These are phyloP conservation scores for Homarus americanus DNA, from an alignment of 1,140 invertebrate species.

Conservation along the genomic window DNA sequence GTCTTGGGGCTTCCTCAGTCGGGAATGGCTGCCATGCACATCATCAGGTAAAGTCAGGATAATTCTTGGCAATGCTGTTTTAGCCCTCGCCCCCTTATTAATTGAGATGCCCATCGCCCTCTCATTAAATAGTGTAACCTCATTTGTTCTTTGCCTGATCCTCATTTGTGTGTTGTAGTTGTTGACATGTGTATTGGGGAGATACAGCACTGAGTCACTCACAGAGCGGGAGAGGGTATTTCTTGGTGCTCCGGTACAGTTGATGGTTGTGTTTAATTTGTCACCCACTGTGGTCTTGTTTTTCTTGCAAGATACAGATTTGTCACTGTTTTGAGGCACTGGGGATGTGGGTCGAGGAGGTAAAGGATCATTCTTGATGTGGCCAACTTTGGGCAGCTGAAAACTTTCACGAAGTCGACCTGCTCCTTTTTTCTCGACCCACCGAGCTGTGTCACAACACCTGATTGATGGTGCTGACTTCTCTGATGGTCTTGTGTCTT, in stretches of 20 bases:
- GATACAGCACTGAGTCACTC: conserved; percentile 12
- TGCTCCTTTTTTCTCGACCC: neutral
- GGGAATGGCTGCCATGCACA: no score
- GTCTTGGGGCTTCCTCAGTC: no score
- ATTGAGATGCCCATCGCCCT: neutral
- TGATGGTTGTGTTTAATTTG: neutral
- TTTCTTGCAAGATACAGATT: neutral
- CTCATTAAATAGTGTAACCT: conserved; percentile 18
- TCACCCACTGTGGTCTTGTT: neutral
- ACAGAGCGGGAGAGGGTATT: neutral
- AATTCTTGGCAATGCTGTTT: conserved; percentile 5
- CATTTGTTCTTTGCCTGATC: neutral
- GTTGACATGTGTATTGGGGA: neutral
- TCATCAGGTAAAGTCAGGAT: neutral
- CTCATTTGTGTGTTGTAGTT: neutral
- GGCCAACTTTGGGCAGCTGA: neutral
- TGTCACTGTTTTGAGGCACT: neutral
- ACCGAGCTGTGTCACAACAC: neutral
- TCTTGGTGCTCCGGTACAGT: neutral
- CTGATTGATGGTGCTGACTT: neutral
- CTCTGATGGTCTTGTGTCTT: neutral
- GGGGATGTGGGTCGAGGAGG: neutral
- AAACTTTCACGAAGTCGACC: neutral
- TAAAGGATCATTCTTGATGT: neutral
- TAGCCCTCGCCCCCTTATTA: neutral